Evolutionary conservation across 2,888 invertebrate genomes (phyloP).

Genomic region (Drosophila siamana): DNA sequence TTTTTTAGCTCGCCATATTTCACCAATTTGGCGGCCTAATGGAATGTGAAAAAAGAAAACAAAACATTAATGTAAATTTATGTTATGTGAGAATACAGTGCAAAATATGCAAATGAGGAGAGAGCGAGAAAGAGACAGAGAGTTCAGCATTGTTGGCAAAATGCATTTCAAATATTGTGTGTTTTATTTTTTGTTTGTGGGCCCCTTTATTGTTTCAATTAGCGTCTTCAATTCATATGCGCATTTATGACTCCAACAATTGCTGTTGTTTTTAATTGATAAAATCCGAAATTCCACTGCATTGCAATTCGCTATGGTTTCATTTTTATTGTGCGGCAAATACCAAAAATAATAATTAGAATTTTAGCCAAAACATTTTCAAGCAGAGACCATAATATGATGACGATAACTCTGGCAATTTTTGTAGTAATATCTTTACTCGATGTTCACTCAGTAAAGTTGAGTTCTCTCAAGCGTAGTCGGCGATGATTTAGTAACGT

Average conservation of each 20-base stretch:
- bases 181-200: neutral
- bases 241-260: slow-evolving; percentile 17
- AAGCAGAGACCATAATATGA: no score
- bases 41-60: slow-evolving; percentile 4
- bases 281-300: slow-evolving; percentile 10
- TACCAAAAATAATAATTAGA: no score
- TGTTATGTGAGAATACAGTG: neutral
- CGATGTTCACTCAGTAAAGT: no score
- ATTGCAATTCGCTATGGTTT: neutral
- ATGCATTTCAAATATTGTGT: slow-evolving; percentile 1
- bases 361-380: no score
- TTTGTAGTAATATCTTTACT: no score
- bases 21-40: neutral
- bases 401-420: no score
- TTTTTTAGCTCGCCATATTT: neutral
- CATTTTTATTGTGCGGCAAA: no score
- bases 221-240: slow-evolving; percentile 29
- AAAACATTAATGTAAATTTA: slow-evolving; percentile 3
- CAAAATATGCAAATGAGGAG: slow-evolving; percentile 9
- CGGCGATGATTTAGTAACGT: no score
- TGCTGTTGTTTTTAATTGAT: slow-evolving; percentile 24
- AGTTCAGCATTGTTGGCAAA: neutral
- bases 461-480: no score
- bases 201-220: slow-evolving; percentile 17
- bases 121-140: no score